phyloP scores from a whole-genome alignment of 2,113 vertebrate genomes.

The Chauna torquata region DNA sequence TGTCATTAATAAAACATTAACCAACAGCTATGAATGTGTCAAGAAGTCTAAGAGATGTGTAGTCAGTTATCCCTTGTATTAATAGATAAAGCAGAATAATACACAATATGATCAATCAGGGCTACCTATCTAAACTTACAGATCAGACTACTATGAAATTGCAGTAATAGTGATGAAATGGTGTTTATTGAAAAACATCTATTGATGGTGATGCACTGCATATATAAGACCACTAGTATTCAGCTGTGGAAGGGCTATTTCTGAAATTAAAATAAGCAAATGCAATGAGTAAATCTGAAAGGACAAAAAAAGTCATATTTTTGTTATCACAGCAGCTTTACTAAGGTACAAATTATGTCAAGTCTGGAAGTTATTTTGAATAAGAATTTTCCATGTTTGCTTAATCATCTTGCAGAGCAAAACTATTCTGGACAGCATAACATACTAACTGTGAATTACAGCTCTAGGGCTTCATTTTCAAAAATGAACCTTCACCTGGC shows the following conservation, averaged over 20 bases:
- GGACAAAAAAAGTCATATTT: background rate
- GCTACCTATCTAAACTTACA: background rate
- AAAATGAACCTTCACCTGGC: background rate
- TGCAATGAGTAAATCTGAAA: accelerated
- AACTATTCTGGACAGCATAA: background rate
- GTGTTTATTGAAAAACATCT: background rate
- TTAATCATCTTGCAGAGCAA: background rate
- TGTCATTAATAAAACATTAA: background rate
- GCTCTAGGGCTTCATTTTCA: background rate
- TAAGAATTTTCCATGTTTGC: background rate
- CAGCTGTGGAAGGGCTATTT: background rate
- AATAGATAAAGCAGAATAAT: background rate
- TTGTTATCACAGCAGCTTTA: background rate
- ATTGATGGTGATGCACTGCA: background rate
- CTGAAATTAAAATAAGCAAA: background rate
- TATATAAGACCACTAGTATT: background rate
- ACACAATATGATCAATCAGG: background rate
- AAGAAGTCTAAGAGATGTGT: background rate
- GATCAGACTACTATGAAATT: background rate
- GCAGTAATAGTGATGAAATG: background rate
- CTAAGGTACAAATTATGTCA: background rate
- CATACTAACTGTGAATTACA: background rate
- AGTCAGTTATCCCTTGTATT: background rate
- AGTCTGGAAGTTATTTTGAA: background rate
- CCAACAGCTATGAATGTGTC: background rate